These are phyloP conservation scores for Urocyon cinereoargenteus DNA, from an alignment of 2,797 vertebrate species.

Conservation along the genomic window DNA sequence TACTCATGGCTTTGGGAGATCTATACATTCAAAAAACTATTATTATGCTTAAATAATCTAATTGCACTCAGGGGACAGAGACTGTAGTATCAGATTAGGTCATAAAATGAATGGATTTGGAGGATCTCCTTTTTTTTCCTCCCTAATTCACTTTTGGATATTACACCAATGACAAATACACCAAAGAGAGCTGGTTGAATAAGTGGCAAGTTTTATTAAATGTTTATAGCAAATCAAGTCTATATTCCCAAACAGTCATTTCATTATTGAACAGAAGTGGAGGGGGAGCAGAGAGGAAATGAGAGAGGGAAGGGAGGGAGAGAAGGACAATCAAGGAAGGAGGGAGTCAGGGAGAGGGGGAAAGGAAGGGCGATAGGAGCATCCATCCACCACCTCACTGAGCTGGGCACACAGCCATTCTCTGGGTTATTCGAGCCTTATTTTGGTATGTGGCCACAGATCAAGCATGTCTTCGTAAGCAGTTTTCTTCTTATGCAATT, in stretches of 20 bases:
- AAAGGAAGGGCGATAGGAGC: neutral
- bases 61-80: slow-evolving; percentile 15
- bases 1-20: slow-evolving; percentile 48
- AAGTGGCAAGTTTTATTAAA: slow-evolving; percentile 43
- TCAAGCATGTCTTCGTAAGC: neutral
- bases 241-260: neutral
- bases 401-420: no score
- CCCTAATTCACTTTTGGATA: slow-evolving; percentile 39
- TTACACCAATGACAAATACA: slow-evolving; percentile 10
- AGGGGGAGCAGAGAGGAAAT: neutral
- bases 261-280: neutral
- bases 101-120: slow-evolving; percentile 47
- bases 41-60: slow-evolving; percentile 61
- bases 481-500: neutral
- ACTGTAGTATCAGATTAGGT: slow-evolving; percentile 38
- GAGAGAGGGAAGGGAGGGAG: neutral
- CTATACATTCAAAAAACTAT: slow-evolving; percentile 65
- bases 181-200: slow-evolving; percentile 24
- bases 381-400: neutral
- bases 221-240: slow-evolving; percentile 41
- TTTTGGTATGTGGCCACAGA: neutral
- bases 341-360: neutral
- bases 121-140: slow-evolving; percentile 25
- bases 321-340: neutral
- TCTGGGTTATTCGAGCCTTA: neutral